Conservation (phyloP, 2,797 vertebrate genomes). For the Myotis pilosus region DNA sequence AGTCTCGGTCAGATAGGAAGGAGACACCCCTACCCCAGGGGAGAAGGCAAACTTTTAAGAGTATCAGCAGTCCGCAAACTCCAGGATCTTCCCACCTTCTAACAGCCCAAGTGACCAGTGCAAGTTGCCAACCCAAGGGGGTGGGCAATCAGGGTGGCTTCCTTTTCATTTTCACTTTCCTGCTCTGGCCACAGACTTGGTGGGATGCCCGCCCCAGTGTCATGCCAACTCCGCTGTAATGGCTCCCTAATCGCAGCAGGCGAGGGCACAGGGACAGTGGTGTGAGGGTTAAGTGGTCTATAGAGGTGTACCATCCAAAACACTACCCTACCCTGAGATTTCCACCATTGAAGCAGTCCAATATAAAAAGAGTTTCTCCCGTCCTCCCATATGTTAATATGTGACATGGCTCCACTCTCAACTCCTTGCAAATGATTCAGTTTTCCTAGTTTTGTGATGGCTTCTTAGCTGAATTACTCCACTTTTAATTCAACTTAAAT, state of each 20-base stretch:
- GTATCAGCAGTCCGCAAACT: rapidly evolving
- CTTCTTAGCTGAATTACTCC: not conserved
- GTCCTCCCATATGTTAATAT: not conserved
- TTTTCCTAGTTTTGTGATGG: slow-evolving; percentile 12
- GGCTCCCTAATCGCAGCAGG: no score
- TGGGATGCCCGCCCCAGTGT: not conserved
- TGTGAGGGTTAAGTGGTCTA: no score
- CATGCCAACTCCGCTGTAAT: not conserved
- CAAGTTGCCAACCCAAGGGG: not conserved
- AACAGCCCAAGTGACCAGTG: not conserved
- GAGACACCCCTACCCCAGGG: no score
- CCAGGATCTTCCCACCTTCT: rapidly evolving
- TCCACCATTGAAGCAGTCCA: not conserved
- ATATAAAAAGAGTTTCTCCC: not conserved
- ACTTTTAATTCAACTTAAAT: not conserved
- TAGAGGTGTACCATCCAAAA: not conserved
- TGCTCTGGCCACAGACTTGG: not conserved
- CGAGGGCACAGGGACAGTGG: not conserved
- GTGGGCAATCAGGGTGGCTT: not conserved
- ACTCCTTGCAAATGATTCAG: not conserved
- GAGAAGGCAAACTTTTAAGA: not conserved
- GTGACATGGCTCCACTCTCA: not conserved
- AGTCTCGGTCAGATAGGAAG: rapidly evolving
- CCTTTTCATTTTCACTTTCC: not conserved
- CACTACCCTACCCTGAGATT: not conserved